Conservation (phyloP, 2,113 vertebrate genomes). For the Camelus bactrianus region DNA sequence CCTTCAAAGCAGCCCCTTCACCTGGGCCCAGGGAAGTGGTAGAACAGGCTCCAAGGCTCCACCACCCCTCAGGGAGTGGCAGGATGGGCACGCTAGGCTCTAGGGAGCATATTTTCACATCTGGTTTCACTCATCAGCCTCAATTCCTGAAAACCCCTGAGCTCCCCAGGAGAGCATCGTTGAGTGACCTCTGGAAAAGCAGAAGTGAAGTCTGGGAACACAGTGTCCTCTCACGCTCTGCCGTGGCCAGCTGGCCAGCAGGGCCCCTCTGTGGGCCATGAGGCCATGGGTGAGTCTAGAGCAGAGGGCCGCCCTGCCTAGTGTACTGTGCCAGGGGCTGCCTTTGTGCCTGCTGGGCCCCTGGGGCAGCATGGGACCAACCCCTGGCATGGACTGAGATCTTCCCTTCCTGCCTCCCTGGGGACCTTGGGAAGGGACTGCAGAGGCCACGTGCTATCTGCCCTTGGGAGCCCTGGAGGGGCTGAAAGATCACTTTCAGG, state of each 20-base stretch:
- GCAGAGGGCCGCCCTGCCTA: conserved; percentile 37
- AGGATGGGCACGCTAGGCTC: conserved; percentile 54
- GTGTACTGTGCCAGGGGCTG: conserved; percentile 16
- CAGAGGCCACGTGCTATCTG: neutral
- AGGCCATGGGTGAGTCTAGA: conserved; percentile 66
- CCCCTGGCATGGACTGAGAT: neutral
- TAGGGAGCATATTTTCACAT: conserved; percentile 79
- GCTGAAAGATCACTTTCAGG: conserved; percentile 42
- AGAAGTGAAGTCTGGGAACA: conserved; percentile 86
- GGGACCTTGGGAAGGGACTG: neutral
- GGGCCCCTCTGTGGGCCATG: conserved; percentile 66
- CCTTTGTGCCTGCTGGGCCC: neutral
- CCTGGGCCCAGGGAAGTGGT: neutral
- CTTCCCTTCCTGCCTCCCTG: neutral
- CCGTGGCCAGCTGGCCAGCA: conserved; percentile 76
- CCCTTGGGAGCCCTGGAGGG: neutral
- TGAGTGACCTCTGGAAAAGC: conserved; percentile 84
- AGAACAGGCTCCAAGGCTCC: neutral
- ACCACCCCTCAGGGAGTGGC: neutral
- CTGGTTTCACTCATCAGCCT: conserved; percentile 84
- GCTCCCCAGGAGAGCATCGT: conserved; percentile 80
- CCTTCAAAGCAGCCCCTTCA: conserved; percentile 23
- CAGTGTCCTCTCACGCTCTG: conserved; percentile 77
- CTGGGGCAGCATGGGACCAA: neutral
- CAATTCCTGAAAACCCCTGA: conserved; percentile 83